These are phyloP conservation scores for Pterocles burchelli DNA, from an alignment of 2,113 vertebrate species.

Conservation along the genomic window DNA sequence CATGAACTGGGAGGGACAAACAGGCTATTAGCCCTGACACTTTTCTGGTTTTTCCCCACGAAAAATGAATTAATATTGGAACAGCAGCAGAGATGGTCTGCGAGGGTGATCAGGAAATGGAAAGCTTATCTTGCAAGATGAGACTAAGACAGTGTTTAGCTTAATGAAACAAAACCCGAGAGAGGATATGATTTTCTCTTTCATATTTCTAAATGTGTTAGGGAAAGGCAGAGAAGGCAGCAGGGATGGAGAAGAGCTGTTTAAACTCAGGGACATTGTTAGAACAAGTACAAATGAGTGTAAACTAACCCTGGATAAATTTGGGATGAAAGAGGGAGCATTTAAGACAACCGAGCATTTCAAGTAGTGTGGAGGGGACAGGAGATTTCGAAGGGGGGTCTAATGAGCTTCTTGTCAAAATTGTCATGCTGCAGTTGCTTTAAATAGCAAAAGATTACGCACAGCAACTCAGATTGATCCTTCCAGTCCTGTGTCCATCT, in stretches of 20 bases:
- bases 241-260: not conserved
- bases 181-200: not conserved
- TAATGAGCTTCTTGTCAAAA: not conserved
- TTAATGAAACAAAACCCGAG: conserved; percentile 6
- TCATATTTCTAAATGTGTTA: not conserved
- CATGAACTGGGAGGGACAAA: not conserved
- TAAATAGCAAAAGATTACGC: not conserved
- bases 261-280: not conserved
- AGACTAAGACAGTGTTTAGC: not conserved
- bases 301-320: not conserved
- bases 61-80: not conserved
- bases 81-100: not conserved
- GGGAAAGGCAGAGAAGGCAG: not conserved
- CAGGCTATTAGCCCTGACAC: not conserved
- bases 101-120: conserved; percentile 5
- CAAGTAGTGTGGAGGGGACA: fast-evolving
- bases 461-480: fast-evolving
- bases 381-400: not conserved
- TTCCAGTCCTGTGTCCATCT: not conserved
- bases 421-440: not conserved
- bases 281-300: not conserved
- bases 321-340: not conserved
- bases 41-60: not conserved
- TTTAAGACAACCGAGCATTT: not conserved
- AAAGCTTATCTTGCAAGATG: conserved; percentile 21